Conservation (phyloP, 2,797 vertebrate species). For the Alosa sapidissima region DNA sequence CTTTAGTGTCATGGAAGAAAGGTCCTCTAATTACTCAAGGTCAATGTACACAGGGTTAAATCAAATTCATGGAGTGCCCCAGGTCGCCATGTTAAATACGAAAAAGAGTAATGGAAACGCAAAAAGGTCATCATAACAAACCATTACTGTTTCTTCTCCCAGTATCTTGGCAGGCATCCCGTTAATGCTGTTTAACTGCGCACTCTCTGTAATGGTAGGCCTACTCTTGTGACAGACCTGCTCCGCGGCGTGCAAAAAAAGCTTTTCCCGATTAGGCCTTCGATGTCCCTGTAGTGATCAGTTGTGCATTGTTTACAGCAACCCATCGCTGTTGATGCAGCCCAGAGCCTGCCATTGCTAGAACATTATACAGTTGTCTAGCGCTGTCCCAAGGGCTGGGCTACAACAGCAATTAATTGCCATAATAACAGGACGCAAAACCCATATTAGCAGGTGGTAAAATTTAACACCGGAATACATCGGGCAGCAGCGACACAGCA, state of each 20-base stretch:
- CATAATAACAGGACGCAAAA: conserved; percentile 35
- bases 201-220: conserved; percentile 79
- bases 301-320: conserved; percentile 83
- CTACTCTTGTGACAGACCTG: conserved; percentile 73
- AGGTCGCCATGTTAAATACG: conserved; percentile 68
- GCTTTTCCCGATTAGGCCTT: conserved; percentile 67
- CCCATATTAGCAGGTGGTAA: conserved; percentile 45
- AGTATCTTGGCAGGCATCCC: conserved; percentile 76
- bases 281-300: conserved; percentile 73
- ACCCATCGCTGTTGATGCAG: conserved; percentile 79
- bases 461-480: background rate
- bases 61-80: conserved; percentile 73
- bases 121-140: conserved; percentile 95
- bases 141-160: conserved; percentile 84
- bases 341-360: conserved; percentile 76
- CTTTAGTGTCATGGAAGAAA: conserved; percentile 77
- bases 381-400: background rate
- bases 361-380: conserved; percentile 27
- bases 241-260: conserved; percentile 69
- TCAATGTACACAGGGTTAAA: conserved; percentile 87
- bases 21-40: conserved; percentile 69
- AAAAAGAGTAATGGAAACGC: conserved; percentile 91
- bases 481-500: background rate
- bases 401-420: conserved; percentile 32
- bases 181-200: conserved; percentile 66